Evolutionary conservation across 2,888 invertebrate species (phyloP).

Genomic region (Nymphalis c-album): DNA sequence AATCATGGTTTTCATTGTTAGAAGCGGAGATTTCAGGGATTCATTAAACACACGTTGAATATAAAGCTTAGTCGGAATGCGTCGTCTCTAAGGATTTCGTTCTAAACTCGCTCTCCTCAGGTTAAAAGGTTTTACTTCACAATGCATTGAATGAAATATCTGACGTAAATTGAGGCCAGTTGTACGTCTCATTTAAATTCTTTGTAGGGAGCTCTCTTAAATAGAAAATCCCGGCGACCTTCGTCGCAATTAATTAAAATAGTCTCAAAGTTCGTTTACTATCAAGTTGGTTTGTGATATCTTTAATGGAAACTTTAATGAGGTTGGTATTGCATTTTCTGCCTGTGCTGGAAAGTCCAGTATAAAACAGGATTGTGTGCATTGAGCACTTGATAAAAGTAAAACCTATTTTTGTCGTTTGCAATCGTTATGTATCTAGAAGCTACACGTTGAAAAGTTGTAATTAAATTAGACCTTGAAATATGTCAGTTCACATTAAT

Average conservation of each 20-base stretch:
- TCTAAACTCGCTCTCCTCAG: slow-evolving; percentile 14
- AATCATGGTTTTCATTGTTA: slow-evolving; percentile 7
- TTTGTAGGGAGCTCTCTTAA: background rate
- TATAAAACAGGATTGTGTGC: no score
- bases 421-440: no score
- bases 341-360: no score
- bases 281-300: background rate
- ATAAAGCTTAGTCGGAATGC: slow-evolving; percentile 11
- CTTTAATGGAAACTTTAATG: no score
- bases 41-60: background rate
- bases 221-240: background rate
- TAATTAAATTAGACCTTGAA: no score
- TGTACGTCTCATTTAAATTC: slow-evolving; percentile 32
- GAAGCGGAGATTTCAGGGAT: background rate
- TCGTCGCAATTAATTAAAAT: background rate
- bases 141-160: slow-evolving; percentile 30
- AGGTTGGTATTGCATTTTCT: no score
- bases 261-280: background rate
- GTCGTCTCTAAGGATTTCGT: slow-evolving; percentile 24
- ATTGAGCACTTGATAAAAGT: no score
- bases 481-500: no score
- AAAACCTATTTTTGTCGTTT: no score
- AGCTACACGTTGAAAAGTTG: no score
- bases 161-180: slow-evolving; percentile 31
- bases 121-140: slow-evolving; percentile 22